Evolutionary conservation across 2,113 vertebrate species (phyloP).

Genomic region (Podilymbus podiceps): DNA sequence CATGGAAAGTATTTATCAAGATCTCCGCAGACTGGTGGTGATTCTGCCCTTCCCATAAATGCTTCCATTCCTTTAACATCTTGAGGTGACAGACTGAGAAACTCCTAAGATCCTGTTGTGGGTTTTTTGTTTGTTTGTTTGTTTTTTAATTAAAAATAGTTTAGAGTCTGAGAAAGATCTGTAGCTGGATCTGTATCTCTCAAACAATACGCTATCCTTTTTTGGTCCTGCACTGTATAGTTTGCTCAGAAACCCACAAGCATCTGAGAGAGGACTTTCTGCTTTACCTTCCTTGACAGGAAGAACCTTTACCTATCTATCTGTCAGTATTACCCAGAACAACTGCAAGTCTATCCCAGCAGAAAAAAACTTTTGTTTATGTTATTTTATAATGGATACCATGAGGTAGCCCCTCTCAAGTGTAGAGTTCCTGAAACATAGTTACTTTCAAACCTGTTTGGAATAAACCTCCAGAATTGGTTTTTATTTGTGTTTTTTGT

Average conservation of each 20-base stretch:
- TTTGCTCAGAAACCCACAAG: neutral
- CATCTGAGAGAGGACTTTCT: neutral
- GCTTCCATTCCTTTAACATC: neutral
- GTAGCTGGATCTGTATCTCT: neutral
- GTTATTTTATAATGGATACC: neutral
- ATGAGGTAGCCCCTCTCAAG: neutral
- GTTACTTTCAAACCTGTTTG: neutral
- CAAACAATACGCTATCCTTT: neutral
- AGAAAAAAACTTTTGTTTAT: neutral
- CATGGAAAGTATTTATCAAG: neutral
- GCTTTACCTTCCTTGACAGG: neutral
- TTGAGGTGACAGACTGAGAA: neutral
- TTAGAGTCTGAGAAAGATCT: neutral
- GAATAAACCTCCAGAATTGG: neutral
- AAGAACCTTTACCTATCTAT: neutral
- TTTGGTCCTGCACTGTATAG: neutral
- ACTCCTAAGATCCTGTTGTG: neutral
- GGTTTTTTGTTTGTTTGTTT: too few species aligned
- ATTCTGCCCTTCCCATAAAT: neutral
- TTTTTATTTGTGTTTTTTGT: neutral
- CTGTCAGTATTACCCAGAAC: neutral
- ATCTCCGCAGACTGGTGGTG: neutral
- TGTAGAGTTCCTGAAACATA: neutral
- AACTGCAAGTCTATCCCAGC: neutral
- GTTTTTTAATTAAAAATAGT: neutral